Evolutionary conservation across 1,140 invertebrate species (phyloP).

Genomic region (Pomacea maculata): DNA sequence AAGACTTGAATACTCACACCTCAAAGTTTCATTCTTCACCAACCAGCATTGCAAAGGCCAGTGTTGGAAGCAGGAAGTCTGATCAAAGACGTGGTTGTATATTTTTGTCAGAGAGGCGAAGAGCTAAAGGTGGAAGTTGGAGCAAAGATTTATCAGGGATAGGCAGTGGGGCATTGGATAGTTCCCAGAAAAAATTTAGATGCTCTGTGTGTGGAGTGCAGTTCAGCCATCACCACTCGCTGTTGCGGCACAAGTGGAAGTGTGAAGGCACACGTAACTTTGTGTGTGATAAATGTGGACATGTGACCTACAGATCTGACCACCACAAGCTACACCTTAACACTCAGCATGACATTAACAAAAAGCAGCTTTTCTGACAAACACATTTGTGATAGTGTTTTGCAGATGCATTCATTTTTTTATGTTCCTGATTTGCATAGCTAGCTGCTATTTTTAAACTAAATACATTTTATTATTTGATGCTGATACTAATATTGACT

Average conservation of each 20-base stretch:
- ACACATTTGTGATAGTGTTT: neutral
- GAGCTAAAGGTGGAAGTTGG: too few relatives aligned
- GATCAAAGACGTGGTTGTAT: too few relatives aligned
- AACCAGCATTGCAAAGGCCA: too few relatives aligned
- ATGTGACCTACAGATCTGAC: constrained; percentile 21
- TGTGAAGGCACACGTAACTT: constrained; percentile 21
- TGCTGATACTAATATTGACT: too few relatives aligned
- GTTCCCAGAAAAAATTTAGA: neutral
- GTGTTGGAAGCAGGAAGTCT: too few relatives aligned
- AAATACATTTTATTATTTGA: neutral
- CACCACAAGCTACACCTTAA: constrained; percentile 10
- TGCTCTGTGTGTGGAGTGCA: constrained; percentile 22
- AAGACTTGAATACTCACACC: too few relatives aligned
- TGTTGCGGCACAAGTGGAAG: constrained; percentile 30
- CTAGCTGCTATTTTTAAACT: neutral
- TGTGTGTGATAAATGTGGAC: constrained; percentile 19
- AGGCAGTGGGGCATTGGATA: too few relatives aligned
- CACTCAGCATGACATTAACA: neutral
- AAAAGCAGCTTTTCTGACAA: neutral
- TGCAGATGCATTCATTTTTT: neutral
- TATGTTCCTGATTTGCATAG: neutral
- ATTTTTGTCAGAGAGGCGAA: too few relatives aligned
- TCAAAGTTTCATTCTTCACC: too few relatives aligned
- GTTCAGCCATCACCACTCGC: constrained; percentile 20
- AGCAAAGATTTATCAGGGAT: too few relatives aligned